Evolutionary conservation across 2,888 invertebrate genomes (phyloP).

Genomic region (Tiphia femorata): DNA sequence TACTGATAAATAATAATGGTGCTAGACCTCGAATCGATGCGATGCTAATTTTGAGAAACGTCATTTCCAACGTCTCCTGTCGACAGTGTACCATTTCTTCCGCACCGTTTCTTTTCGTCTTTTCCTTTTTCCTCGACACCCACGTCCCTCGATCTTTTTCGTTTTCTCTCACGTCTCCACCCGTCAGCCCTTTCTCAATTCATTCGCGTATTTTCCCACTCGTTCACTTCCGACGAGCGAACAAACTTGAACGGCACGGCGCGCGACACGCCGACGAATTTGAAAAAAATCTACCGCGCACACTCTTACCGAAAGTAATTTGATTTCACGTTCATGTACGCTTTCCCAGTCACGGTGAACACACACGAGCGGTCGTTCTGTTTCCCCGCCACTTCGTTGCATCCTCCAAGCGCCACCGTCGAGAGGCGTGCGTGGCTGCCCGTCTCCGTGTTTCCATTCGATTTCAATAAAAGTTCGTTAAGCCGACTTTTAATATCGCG

Average conservation of each 20-base stretch:
- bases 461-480: slow-evolving; percentile 43
- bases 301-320: slow-evolving; percentile 37
- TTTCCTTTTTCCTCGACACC: too few relatives aligned
- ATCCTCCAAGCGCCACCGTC: not conserved
- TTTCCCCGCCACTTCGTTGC: slow-evolving; percentile 6
- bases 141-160: too few relatives aligned
- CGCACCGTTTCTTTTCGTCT: too few relatives aligned
- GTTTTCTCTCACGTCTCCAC: slow-evolving; percentile 7
- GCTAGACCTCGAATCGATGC: too few relatives aligned
- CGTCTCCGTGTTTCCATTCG: slow-evolving; percentile 18
- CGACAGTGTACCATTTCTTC: too few relatives aligned
- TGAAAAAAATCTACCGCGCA: slow-evolving; percentile 26
- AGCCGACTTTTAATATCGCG: slow-evolving; percentile 16
- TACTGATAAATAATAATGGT: too few relatives aligned
- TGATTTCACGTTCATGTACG: slow-evolving; percentile 33
- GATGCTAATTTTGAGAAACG: too few relatives aligned
- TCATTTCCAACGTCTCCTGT: too few relatives aligned
- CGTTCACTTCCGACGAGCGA: not conserved
- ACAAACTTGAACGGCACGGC: not conserved
- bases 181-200: not conserved
- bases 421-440: not conserved
- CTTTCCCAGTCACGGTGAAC: slow-evolving; percentile 25
- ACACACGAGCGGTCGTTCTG: slow-evolving; percentile 4
- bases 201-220: slow-evolving; percentile 1
- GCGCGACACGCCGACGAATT: slow-evolving; percentile 5